Percentiles rank a stretch among this genome's conserved stretches.
Evolutionary conservation across 2,797 vertebrate genomes (phyloP).

Genomic region (Anniella stebbinsi): DNA sequence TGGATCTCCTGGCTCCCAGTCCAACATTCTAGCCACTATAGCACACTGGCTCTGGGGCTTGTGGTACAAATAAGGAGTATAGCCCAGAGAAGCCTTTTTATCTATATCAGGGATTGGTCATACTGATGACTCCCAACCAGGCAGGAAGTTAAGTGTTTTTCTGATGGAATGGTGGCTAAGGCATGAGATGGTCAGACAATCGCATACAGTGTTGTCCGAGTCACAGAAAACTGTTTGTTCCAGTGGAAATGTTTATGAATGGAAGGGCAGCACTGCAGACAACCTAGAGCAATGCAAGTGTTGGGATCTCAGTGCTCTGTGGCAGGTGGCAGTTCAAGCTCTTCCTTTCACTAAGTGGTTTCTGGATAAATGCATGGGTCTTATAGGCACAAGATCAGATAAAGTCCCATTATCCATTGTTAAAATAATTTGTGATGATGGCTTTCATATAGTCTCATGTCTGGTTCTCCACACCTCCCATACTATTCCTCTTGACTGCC

Average conservation of each 20-base stretch:
- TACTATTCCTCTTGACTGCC: background rate
- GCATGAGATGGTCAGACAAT: no score
- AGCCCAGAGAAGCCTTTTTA: background rate
- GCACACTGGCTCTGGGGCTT: background rate
- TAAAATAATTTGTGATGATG: background rate
- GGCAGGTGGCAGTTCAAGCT: background rate
- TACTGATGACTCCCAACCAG: background rate
- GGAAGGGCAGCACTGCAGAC: background rate
- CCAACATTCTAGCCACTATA: no score
- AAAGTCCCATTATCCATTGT: background rate
- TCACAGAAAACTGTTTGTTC: background rate
- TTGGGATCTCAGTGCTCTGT: background rate
- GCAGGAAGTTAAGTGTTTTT: background rate
- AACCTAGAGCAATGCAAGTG: background rate
- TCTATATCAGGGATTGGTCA: background rate
- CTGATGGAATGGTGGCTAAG: background rate
- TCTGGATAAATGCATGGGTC: background rate
- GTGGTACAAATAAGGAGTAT: background rate
- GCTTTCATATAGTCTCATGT: background rate
- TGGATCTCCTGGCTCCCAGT: no score
- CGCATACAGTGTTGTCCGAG: no score
- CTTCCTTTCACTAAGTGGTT: background rate
- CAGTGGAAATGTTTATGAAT: background rate
- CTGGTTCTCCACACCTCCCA: background rate
- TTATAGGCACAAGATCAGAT: background rate